Percentiles rank a stretch among this genome's conserved stretches.
Evolutionary conservation across 2,888 invertebrate species (phyloP).

Genomic region (Lasioglossum lativentre): DNA sequence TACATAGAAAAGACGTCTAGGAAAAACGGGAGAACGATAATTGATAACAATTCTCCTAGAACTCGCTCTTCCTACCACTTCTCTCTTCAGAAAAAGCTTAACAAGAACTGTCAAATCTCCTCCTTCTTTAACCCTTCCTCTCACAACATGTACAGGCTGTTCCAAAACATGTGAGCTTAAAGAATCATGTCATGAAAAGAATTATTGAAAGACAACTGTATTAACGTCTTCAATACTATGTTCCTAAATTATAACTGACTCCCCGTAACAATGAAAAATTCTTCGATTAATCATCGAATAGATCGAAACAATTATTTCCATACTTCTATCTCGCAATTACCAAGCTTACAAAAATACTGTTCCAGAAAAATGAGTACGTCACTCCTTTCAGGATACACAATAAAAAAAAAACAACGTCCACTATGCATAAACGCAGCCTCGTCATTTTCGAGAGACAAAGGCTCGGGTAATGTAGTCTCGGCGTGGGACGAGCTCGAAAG

Average conservation of each 20-base stretch:
- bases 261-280: no score
- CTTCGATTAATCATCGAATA: no score
- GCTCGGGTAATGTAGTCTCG: not conserved
- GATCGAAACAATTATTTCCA: no score
- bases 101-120: not conserved
- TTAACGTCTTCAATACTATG: no score
- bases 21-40: not conserved
- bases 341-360: no score
- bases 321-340: no score
- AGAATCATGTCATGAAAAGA: not conserved
- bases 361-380: no score
- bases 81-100: not conserved
- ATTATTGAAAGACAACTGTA: no score
- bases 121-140: not conserved
- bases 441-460: not conserved
- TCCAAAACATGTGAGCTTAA: not conserved
- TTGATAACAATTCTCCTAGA: constrained; percentile 11
- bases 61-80: not conserved
- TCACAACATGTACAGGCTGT: not conserved
- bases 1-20: not conserved
- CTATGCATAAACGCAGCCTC: not conserved
- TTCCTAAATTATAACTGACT: no score
- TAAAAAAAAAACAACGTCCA: no score
- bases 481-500: not conserved
- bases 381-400: not conserved